Conservation (phyloP, 2,797 vertebrate species). For the Varecia variegata region DNA sequence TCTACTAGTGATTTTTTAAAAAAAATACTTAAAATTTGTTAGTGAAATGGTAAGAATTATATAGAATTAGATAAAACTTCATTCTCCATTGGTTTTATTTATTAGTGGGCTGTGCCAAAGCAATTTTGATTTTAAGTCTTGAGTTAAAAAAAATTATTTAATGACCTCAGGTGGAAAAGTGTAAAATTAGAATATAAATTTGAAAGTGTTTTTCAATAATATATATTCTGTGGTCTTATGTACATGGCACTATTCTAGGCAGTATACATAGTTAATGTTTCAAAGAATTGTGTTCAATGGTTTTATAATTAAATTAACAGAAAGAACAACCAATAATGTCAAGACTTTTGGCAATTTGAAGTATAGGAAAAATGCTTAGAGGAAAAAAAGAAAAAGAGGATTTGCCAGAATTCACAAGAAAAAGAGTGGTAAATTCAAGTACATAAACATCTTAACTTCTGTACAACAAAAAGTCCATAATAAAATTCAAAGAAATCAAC, state of each 20-base stretch:
- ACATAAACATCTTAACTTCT: neutral
- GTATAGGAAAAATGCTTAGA: neutral
- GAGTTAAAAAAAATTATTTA: neutral
- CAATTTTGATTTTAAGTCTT: neutral
- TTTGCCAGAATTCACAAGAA: neutral
- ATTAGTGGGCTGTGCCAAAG: neutral
- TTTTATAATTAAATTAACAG: conserved; percentile 32
- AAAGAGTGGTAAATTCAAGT: neutral
- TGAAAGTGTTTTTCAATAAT: neutral
- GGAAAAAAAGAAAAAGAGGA: neutral
- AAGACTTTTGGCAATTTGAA: conserved; percentile 13
- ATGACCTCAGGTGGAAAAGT: neutral
- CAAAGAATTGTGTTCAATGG: neutral
- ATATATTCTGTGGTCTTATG: neutral
- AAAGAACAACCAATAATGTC: neutral
- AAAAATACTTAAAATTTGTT: neutral
- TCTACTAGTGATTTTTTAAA: neutral
- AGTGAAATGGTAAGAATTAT: neutral
- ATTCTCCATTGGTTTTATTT: neutral
- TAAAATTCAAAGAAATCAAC: neutral
- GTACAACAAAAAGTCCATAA: neutral
- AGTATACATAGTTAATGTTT: neutral
- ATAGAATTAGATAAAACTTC: neutral
- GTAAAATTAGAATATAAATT: neutral
- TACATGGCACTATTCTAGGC: neutral